These are phyloP conservation scores for Notothenia coriiceps DNA, from an alignment of 2,113 vertebrate species.

Conservation along the genomic window DNA sequence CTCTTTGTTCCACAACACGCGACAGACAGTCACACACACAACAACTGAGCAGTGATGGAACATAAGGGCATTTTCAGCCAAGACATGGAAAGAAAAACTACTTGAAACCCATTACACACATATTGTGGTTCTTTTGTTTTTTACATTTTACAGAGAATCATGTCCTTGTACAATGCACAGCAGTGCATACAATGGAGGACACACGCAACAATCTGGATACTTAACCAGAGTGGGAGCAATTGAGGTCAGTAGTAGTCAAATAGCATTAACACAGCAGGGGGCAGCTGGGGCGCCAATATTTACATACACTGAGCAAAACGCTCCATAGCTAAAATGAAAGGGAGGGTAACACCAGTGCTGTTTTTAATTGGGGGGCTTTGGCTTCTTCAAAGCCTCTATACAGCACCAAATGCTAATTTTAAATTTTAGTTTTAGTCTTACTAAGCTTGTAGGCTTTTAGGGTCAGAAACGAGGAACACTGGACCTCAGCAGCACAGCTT, in stretches of 20 bases:
- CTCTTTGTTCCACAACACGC: conserved; percentile 29
- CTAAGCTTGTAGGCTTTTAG: conserved; percentile 17
- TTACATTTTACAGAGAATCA: background rate
- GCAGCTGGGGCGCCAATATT: conserved; percentile 17
- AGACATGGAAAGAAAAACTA: conserved; percentile 9
- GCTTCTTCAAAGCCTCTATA: background rate
- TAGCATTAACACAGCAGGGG: conserved; percentile 46
- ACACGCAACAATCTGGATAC: conserved; percentile 7
- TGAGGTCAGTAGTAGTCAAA: conserved; percentile 41
- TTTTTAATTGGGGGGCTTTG: background rate
- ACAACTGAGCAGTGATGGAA: background rate
- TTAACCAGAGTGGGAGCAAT: conserved; percentile 40
- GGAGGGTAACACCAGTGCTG: background rate
- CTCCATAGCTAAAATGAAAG: conserved; percentile 30
- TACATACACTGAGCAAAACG: conserved; percentile 16
- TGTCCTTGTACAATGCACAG: background rate
- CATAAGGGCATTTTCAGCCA: background rate
- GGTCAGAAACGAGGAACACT: conserved; percentile 16
- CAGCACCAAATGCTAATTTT: conserved; percentile 1
- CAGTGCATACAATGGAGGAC: conserved; percentile 1
- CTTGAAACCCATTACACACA: no score
- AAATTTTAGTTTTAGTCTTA: conserved; percentile 24
- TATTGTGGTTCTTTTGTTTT: background rate
- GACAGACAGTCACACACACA: background rate
- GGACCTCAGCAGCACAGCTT: conserved; percentile 17